These are phyloP conservation scores for Hippocampus mohnikei DNA, from an alignment of 2,113 vertebrate genomes.

Conservation along the genomic window DNA sequence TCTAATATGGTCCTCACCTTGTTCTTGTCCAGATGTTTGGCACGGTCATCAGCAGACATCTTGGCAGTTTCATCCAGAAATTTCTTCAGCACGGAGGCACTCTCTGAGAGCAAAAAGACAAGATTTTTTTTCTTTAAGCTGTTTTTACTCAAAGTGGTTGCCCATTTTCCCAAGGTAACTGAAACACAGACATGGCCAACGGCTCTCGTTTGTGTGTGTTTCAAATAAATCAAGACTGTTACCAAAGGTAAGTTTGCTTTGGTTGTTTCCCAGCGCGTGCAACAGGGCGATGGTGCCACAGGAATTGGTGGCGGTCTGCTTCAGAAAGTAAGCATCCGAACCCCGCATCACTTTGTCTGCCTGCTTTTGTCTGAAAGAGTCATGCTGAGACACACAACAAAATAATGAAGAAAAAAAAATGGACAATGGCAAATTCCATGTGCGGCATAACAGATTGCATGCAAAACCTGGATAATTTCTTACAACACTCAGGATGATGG, in stretches of 20 bases:
- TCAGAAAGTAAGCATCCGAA: conserved; percentile 87
- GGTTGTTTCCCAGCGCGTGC: conserved; percentile 90
- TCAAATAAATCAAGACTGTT: neutral
- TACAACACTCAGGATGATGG: too few species aligned
- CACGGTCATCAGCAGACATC: conserved; percentile 85
- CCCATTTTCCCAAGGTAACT: neutral
- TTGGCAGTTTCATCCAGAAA: conserved; percentile 86
- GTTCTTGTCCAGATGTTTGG: conserved; percentile 86
- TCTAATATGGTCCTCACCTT: conserved; percentile 70
- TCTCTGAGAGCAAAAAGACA: conserved; percentile 62
- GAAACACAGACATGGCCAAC: too few species aligned
- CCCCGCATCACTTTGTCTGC: conserved; percentile 76
- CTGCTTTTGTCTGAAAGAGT: conserved; percentile 87
- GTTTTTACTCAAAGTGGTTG: neutral
- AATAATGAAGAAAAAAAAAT: neutral
- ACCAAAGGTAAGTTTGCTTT: conserved; percentile 82
- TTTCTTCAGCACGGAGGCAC: conserved; percentile 83
- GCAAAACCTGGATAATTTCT: too few species aligned
- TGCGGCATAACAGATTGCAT: neutral
- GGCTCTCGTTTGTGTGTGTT: too few species aligned
- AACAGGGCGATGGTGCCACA: conserved; percentile 91
- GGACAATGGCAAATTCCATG: neutral
- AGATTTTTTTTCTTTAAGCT: neutral
- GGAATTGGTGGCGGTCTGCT: conserved; percentile 88
- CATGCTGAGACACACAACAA: conserved; percentile 75